A percentile compares a stretch with the other conserved stretches of the same genome.
phyloP scores from a whole-genome alignment of 1,140 invertebrate genomes.

The Ceratina calcarata region DNA sequence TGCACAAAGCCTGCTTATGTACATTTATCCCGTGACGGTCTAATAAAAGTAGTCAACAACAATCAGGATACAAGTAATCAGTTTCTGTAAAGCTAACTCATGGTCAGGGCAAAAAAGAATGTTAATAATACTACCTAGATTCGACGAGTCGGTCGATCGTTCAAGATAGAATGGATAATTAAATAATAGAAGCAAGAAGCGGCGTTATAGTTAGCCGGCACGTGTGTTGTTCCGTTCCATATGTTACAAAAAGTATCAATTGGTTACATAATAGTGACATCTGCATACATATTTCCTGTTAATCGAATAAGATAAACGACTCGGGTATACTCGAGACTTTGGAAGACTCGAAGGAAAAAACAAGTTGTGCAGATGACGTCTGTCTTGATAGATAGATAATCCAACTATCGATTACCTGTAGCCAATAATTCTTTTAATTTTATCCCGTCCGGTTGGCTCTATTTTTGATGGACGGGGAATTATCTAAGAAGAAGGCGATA shows the following conservation, averaged over 20 bases:
- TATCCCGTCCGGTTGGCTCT: background rate
- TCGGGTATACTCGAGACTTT: no score
- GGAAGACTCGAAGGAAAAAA: no score
- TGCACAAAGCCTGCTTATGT: background rate
- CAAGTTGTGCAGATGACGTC: no score
- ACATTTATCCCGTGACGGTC: background rate
- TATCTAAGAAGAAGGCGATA: background rate
- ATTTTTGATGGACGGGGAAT: background rate
- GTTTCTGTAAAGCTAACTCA: no score
- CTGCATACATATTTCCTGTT: background rate
- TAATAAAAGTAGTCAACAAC: no score
- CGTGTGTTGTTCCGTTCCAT: slow-evolving; percentile 52
- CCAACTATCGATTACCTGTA: background rate
- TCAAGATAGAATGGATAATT: background rate
- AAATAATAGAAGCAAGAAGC: background rate
- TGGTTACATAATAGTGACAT: slow-evolving; percentile 19
- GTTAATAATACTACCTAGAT: no score
- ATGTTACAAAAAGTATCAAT: slow-evolving; percentile 39
- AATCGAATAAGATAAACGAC: background rate
- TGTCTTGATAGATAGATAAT: background rate
- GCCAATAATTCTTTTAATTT: background rate
- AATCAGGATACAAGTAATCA: no score
- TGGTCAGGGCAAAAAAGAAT: no score
- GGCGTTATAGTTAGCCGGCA: slow-evolving; percentile 34
- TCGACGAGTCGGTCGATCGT: background rate